Conservation (phyloP, 2,888 invertebrate species). For the Dryocosmus kuriphilus region DNA sequence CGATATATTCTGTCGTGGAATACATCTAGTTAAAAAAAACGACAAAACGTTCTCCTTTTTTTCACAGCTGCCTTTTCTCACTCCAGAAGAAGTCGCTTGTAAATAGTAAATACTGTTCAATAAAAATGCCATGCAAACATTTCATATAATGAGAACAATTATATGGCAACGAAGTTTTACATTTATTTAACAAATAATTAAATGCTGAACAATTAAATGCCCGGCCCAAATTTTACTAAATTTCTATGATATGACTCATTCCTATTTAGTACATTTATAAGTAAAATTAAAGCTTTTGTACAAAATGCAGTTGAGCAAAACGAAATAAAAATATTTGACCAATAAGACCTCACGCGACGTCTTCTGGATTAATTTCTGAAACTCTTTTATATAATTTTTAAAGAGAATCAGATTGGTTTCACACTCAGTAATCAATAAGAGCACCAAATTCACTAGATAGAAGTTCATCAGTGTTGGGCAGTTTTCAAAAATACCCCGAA, state of each 20-base stretch:
- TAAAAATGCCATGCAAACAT: background rate
- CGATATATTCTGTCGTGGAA: slow-evolving; percentile 22
- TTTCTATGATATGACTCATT: slow-evolving; percentile 32
- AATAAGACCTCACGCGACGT: slow-evolving; percentile 10
- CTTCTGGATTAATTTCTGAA: slow-evolving; percentile 34
- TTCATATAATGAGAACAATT: background rate
- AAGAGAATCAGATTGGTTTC: slow-evolving; percentile 12
- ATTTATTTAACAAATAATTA: background rate
- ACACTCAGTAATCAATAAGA: slow-evolving; percentile 17
- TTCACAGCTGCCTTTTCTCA: slow-evolving; percentile 28
- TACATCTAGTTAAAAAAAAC: slow-evolving; percentile 4
- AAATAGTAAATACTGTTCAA: slow-evolving; percentile 6
- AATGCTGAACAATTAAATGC: background rate
- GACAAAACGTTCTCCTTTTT: background rate
- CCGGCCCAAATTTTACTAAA: background rate
- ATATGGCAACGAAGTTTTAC: background rate
- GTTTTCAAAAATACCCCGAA: background rate
- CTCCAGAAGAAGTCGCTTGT: slow-evolving; percentile 28
- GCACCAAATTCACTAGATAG: slow-evolving; percentile 18
- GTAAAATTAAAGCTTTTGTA: slow-evolving; percentile 19
- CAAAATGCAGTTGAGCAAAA: slow-evolving; percentile 17
- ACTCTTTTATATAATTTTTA: background rate
- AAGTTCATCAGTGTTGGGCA: slow-evolving; percentile 24
- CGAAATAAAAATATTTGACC: slow-evolving; percentile 17
- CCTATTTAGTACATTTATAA: slow-evolving; percentile 18